Evolutionary conservation across 1,140 invertebrate genomes (phyloP).

Genomic region (Physella acuta): DNA sequence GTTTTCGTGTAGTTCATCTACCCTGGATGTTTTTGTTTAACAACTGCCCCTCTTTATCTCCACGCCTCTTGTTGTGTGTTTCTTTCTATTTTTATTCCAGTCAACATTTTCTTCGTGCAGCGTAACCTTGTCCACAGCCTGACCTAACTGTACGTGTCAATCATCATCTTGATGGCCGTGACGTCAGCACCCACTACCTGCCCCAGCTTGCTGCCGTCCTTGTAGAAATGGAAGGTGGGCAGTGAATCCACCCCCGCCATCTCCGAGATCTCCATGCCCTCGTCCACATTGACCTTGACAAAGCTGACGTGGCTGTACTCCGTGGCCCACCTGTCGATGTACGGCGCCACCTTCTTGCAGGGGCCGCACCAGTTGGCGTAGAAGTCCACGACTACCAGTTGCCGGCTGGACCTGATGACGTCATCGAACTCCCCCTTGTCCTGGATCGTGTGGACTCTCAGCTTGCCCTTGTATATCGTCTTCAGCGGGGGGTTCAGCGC

Average conservation of each 20-base stretch:
- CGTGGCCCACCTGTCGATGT: conserved; percentile 51
- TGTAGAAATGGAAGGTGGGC: background rate
- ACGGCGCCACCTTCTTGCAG: conserved; percentile 88
- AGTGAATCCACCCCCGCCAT: background rate
- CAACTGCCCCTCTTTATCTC: too few species aligned
- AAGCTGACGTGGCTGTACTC: background rate
- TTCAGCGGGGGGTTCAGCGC: too few species aligned
- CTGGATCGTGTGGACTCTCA: too few species aligned
- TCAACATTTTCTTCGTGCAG: too few species aligned
- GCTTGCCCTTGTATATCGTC: too few species aligned
- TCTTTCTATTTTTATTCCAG: too few species aligned
- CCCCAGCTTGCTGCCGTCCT: background rate
- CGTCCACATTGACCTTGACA: background rate
- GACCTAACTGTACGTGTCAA: too few species aligned
- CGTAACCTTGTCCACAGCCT: too few species aligned
- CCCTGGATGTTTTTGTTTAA: too few species aligned
- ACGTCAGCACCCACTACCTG: background rate
- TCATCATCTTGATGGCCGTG: too few species aligned
- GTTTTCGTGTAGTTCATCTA: too few species aligned
- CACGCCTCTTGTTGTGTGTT: too few species aligned
- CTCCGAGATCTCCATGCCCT: background rate
- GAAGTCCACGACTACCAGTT: conserved; percentile 85
- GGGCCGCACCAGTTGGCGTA: conserved; percentile 76
- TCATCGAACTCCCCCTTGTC: conserved; percentile 81
- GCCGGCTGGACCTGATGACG: conserved; percentile 74